Percentiles rank a stretch among this genome's conserved stretches.
Conservation (phyloP, 2,888 invertebrate genomes). For the Darwinula stevensoni region DNA sequence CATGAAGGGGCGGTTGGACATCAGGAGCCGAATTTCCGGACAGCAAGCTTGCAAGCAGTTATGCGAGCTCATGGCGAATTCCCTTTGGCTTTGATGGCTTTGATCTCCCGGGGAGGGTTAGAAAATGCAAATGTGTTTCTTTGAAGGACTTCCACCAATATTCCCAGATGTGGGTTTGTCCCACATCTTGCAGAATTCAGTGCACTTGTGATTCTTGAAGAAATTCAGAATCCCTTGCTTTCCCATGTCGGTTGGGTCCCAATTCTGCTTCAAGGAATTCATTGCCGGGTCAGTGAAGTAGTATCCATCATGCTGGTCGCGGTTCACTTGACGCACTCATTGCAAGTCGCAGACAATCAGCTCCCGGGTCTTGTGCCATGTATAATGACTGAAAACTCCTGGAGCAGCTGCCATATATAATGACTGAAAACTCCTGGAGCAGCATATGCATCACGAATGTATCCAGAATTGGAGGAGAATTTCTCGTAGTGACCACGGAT, state of each 20-base stretch:
- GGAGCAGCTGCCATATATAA: no score
- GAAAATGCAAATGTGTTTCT: no score
- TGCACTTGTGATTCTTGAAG: slow-evolving; percentile 1
- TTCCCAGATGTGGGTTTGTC: no score
- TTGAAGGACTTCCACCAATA: no score
- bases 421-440: not conserved
- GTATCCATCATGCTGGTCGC: not conserved
- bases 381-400: not conserved
- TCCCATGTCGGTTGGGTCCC: not conserved
- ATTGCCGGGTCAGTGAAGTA: not conserved
- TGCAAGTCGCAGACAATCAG: not conserved
- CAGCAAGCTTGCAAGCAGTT: no score
- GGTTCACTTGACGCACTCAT: not conserved
- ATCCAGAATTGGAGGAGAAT: not conserved
- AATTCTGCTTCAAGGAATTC: not conserved
- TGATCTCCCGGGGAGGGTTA: no score
- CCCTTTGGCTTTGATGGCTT: no score
- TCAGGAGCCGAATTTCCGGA: no score
- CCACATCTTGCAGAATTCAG: not conserved
- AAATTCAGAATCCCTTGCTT: not conserved
- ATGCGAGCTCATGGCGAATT: no score
- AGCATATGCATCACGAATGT: not conserved
- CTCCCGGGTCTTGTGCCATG: slow-evolving; percentile 1
- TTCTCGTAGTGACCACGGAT: not conserved
- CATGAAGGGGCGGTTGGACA: no score